Evolutionary conservation across 2,888 invertebrate species (phyloP).

Genomic region (Linnaemya tessellans): DNA sequence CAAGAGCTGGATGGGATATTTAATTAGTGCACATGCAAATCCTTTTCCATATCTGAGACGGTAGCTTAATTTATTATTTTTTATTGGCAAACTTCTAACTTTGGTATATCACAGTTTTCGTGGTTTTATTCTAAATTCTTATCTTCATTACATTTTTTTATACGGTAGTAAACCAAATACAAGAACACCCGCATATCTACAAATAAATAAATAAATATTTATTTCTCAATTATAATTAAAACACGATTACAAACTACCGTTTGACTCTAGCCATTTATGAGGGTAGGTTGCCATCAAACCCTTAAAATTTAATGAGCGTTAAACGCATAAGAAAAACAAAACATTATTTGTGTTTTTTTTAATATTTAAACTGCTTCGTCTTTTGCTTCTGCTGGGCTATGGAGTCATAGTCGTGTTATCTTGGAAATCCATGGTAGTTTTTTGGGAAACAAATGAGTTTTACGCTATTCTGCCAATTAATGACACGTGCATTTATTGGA

Average conservation of each 20-base stretch:
- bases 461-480: constrained; percentile 66
- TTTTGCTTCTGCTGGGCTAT: neutral
- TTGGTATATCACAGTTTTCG: too few relatives aligned
- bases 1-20: too few relatives aligned
- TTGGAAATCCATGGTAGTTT: constrained; percentile 10
- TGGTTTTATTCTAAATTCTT: too few relatives aligned
- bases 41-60: too few relatives aligned
- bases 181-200: neutral
- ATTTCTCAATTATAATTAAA: neutral
- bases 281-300: constrained; percentile 26
- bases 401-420: neutral
- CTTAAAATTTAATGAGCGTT: constrained; percentile 61
- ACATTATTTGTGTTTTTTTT: constrained; percentile 14
- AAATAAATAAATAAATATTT: neutral
- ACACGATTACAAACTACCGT: neutral
- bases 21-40: too few relatives aligned
- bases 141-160: neutral
- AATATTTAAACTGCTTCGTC: constrained; percentile 35
- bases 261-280: too few relatives aligned
- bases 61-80: too few relatives aligned
- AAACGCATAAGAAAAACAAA: constrained; percentile 51
- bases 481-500: constrained; percentile 66
- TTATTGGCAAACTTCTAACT: too few relatives aligned
- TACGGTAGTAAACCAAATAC: neutral
- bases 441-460: constrained; percentile 51